phyloP scores from a whole-genome alignment of 2,888 invertebrate genomes.

The Pseudeuparius sepicola region DNA sequence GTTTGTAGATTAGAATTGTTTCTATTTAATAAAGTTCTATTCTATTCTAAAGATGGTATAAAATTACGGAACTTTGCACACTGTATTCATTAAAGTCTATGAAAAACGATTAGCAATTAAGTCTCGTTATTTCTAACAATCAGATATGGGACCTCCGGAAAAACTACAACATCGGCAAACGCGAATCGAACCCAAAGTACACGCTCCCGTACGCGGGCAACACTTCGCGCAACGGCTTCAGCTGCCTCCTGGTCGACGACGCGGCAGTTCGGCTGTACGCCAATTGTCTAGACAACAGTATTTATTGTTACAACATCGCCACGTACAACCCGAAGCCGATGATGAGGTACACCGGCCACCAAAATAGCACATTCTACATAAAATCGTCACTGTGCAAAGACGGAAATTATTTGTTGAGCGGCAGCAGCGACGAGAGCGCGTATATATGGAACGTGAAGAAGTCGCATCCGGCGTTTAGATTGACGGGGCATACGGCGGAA shows the following conservation, averaged over 20 bases:
- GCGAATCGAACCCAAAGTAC: slow-evolving; percentile 61
- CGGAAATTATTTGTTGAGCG: slow-evolving; percentile 71
- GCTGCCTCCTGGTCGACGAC: slow-evolving; percentile 67
- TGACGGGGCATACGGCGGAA: slow-evolving; percentile 73
- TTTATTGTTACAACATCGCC: slow-evolving; percentile 75
- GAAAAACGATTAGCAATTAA: too few relatives aligned
- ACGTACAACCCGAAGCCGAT: slow-evolving; percentile 57
- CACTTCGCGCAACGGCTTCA: slow-evolving; percentile 62
- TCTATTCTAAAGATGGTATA: too few relatives aligned
- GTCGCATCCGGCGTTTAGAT: slow-evolving; percentile 54
- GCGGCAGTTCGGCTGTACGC: slow-evolving; percentile 63
- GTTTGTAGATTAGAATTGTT: too few relatives aligned
- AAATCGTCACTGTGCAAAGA: slow-evolving; percentile 75
- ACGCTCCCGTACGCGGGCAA: slow-evolving; percentile 64
- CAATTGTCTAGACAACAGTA: slow-evolving; percentile 76
- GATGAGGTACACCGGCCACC: slow-evolving; percentile 59
- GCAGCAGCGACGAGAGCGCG: slow-evolving; percentile 79
- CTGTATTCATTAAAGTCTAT: too few relatives aligned
- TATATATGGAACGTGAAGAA: slow-evolving; percentile 73
- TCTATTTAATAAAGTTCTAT: too few relatives aligned
- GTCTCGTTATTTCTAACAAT: too few relatives aligned
- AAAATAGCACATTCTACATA: slow-evolving; percentile 74
- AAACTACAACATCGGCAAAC: slow-evolving; percentile 59
- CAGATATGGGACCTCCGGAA: slow-evolving; percentile 71
- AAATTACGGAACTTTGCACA: too few relatives aligned